These are phyloP conservation scores for Drosophila littoralis DNA, from an alignment of 1,140 invertebrate species.

Conservation along the genomic window DNA sequence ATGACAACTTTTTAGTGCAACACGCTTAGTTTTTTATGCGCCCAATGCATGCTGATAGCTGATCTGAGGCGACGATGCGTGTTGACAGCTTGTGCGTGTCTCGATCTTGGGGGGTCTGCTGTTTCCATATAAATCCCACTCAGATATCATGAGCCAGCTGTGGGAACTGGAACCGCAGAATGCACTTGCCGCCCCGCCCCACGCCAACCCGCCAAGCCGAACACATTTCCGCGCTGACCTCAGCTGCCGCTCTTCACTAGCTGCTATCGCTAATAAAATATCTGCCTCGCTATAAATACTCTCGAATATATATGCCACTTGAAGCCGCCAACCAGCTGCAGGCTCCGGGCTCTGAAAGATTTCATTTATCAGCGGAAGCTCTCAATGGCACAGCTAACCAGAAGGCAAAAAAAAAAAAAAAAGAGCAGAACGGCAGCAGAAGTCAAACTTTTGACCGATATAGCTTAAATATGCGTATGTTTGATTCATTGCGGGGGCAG, in stretches of 20 bases:
- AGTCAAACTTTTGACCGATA: conserved; percentile 66
- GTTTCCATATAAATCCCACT: background rate
- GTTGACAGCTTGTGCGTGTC: background rate
- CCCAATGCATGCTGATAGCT: conserved; percentile 13
- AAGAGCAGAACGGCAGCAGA: background rate
- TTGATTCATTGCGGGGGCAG: conserved; percentile 1
- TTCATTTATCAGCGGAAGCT: conserved; percentile 70
- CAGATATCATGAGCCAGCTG: conserved; percentile 13
- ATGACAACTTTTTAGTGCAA: conserved; percentile 66
- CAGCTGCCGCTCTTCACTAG: background rate
- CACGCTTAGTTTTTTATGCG: conserved; percentile 36
- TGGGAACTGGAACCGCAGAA: background rate
- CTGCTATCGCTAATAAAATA: conserved; percentile 71
- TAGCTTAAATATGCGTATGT: conserved; percentile 15
- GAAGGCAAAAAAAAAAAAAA: conserved; percentile 12
- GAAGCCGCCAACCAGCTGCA: conserved; percentile 34
- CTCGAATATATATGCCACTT: conserved; percentile 64
- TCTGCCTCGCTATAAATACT: conserved; percentile 68
- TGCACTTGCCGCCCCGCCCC: conserved; percentile 16
- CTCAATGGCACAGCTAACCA: conserved; percentile 51
- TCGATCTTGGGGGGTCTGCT: conserved; percentile 7
- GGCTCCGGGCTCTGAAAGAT: conserved; percentile 47
- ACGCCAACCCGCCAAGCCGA: background rate
- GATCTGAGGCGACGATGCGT: conserved; percentile 5
- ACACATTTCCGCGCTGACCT: background rate